Conservation (phyloP, 2,113 vertebrate genomes). For the Platanista minor region DNA sequence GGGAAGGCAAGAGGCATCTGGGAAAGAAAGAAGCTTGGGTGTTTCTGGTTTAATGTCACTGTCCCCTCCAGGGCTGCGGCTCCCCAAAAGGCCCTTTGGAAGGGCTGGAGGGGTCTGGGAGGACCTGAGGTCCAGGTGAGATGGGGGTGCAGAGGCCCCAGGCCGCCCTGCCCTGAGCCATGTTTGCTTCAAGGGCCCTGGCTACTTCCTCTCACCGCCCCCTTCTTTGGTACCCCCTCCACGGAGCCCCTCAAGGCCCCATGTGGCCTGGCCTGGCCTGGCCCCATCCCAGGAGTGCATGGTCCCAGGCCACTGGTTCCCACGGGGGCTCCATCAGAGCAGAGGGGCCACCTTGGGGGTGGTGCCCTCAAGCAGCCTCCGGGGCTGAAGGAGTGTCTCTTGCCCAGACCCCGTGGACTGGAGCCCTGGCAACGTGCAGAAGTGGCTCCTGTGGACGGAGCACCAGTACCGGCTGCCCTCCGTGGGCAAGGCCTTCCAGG, state of each 20-base stretch:
- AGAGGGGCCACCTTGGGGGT: too few species aligned
- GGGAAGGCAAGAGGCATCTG: background rate
- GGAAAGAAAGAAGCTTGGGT: background rate
- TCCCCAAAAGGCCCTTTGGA: background rate
- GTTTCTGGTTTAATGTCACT: background rate
- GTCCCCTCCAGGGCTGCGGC: background rate
- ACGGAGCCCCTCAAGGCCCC: background rate
- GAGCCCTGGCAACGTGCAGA: constrained; percentile 93
- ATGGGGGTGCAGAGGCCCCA: background rate
- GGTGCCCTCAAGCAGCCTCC: background rate
- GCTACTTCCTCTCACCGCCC: background rate
- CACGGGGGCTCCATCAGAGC: rapidly evolving
- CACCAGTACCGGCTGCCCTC: constrained; percentile 95
- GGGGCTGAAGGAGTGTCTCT: background rate
- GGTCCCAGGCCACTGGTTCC: background rate
- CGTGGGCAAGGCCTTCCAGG: constrained; percentile 93
- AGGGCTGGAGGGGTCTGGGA: background rate
- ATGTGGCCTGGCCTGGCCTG: background rate
- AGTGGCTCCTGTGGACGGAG: constrained; percentile 98
- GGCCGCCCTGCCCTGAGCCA: background rate
- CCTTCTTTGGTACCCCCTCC: background rate
- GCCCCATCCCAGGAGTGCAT: rapidly evolving
- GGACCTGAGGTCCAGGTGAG: background rate
- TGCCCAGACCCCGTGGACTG: constrained; percentile 90
- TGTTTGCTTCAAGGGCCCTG: background rate